Evolutionary conservation across 2,797 vertebrate species (phyloP), one percentile per base, ranked within the genome.

Genomic region (Chiroxiphia lanceolata): DNA sequence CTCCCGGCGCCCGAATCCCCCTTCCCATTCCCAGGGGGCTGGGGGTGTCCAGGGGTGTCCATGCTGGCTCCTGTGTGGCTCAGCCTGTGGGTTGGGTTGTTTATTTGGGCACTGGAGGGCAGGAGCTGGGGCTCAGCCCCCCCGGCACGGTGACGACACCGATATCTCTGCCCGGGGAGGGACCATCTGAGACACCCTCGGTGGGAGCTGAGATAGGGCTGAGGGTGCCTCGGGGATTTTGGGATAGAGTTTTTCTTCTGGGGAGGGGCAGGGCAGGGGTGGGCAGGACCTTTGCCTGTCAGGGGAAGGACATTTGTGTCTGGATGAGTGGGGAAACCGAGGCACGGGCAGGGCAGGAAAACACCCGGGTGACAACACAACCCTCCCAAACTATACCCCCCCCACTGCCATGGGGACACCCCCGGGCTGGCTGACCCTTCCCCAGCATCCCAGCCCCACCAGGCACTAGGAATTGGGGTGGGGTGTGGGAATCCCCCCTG

Each of bases 151-250:
- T 95, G 93, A 96, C 34, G 91, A 87, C 71, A 87, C 27, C 70
- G 9, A 64, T 95, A 95, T 95, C 94, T 75, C 53, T 65, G 63
- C 33, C 21, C 1, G 10, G 27, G 84, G 44, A 74, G 88, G 78
- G 87, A 89, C 74, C 87, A 92, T 78, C 96, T 90, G 90, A 83
- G 60, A 54, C 27, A 23, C 19, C 5, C 15, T 16, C 17, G 2
- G 25, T 12, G 88, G 85, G 87, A 5, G 74, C 82, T 1, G 36
- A 67, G 91, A 94, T 94, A 91, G 50, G 40, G 44, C 68, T 63
- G 56, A 64, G 74, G 87, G 59, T 69, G 80, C 33, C 21, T 22
- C 2, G 5, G 36, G 70, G 69, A 70, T 26, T 34, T 54, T 48
- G 57, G 57, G 82, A 34, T 22, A 38, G 17, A 8, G 17, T 33